Base-by-base conservation (phyloP, 2,113 vertebrate species). In the Perognathus longimembris region DNA sequence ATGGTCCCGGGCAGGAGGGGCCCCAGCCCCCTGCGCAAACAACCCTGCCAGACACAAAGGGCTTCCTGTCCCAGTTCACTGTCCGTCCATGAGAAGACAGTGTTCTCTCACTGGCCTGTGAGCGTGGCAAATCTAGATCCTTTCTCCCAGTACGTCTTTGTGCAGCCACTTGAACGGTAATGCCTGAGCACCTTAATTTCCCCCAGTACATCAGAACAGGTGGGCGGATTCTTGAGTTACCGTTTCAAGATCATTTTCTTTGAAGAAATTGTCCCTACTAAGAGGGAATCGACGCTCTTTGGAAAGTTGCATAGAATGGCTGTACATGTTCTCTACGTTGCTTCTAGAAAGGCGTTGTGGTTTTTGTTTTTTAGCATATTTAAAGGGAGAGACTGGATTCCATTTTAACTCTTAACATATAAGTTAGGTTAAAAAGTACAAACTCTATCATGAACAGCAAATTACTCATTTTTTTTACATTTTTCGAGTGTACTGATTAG, bases 31-130 rank as follows among this genome's bases (percentile, higher is more conserved):
- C n/a, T n/a, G n/a, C n/a, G n/a, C n/a, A n/a, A n/a, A n/a, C n/a
- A n/a, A n/a, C n/a, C n/a, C n/a, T n/a, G n/a, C n/a, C n/a, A n/a
- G n/a, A n/a, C n/a, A n/a, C n/a, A n/a, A n/a, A n/a, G n/a, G n/a
- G n/a, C n/a, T n/a, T n/a, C n/a, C n/a, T n/a, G n/a, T n/a, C n/a
- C n/a, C n/a, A n/a, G n/a, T n/a, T n/a, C n/a, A n/a, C n/a, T n/a
- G n/a, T n/a, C 7, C 40, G 1, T 5, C 21, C 8, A 30, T 0
- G 6, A 61, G 8, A 40, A 71, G 21, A 1, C 9, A 1, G 0
- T 0, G 15, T 26, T 22, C 57, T 9, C 7, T 45, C 21, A 40
- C 26, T 63, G 64, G 34, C 26, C 22, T n/a, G n/a, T n/a, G n/a
- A n/a, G n/a, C n/a, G n/a, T n/a, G n/a, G n/a, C n/a, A n/a, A n/a